Evolutionary conservation across 2,113 vertebrate genomes (phyloP), one percentile per base, ranked within the genome.

Genomic region (Sinocyclocheilus rhinocerous): DNA sequence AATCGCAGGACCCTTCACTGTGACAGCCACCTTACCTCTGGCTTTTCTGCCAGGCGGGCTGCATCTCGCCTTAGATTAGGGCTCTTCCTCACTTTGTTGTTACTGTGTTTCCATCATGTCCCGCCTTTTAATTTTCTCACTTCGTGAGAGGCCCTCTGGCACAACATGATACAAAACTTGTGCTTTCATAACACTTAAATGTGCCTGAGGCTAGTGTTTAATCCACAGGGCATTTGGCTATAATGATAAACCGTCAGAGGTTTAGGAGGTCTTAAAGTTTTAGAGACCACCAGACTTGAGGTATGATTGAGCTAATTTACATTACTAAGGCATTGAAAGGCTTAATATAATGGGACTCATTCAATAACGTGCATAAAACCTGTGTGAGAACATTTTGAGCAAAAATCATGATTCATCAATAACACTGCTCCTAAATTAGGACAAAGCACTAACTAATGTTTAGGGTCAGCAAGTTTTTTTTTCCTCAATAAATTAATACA

Each of bases 21-120:
- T 89, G 89, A 92, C 87, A 89, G 86, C 80, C 88, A 87, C 86
- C 90, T 86, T 86, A 89, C 50, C 59, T 89, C 29, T 85, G 88
- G 84, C 86, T 86, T n/a, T 45, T 72, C 42, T 48, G 42, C 70
- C 61, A 76, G 36, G 45, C 29, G 79, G 42, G 36, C 86, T 72
- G 87, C 39, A 39, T 67, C 85, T 67, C 7, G 39, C 81, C 84
- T 81, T 59, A 65, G 83, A 42, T 89, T 85, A 86, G 86, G 75
- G 67, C 77, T 87, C 76, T 69, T 88, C 20, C 69, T 50, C 39
- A 42, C 39, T 88, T 91, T 91, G 78, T 89, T 88, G 88, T 83
- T 90, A 75, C 84, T 63, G 70, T 59, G 86, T 92, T 89, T 92
- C 87, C 85, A 91, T 86, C 83, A 77, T 61, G 70, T 86, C 59